phyloP scores from a whole-genome alignment of 2,113 vertebrate genomes.

The Echinops telfairi region DNA sequence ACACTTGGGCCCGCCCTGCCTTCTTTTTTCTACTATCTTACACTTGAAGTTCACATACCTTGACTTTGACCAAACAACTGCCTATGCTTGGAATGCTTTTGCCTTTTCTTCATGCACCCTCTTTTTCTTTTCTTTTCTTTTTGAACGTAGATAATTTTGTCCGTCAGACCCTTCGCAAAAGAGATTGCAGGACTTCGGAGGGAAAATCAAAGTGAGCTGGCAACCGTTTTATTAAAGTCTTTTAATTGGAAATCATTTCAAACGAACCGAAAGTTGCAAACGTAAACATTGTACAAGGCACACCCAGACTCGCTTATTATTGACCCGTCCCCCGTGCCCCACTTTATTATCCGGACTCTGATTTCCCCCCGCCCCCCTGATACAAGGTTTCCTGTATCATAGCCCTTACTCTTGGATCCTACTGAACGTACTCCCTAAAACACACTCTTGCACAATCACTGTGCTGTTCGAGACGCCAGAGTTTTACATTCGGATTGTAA shows the following conservation, averaged over 20 bases:
- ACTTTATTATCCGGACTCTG: background rate
- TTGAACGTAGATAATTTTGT: too few relatives aligned
- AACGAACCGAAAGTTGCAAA: conserved; percentile 33
- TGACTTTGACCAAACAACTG: background rate
- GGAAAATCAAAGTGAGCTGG: background rate
- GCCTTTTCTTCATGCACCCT: background rate
- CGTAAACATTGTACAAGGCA: background rate
- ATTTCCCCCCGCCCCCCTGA: too few relatives aligned
- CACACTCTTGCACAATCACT: background rate
- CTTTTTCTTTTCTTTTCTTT: too few relatives aligned
- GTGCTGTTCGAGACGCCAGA: background rate
- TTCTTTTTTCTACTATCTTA: background rate
- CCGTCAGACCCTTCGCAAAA: too few relatives aligned
- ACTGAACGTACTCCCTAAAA: too few relatives aligned
- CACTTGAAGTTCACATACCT: background rate
- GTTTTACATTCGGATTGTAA: background rate
- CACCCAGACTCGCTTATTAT: background rate
- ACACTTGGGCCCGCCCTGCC: background rate
- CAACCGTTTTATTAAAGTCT: background rate
- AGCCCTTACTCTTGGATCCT: too few relatives aligned
- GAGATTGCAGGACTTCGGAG: too few relatives aligned
- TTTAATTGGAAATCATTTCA: conserved; percentile 34
- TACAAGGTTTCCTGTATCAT: too few relatives aligned
- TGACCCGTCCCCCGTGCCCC: background rate
- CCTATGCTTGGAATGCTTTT: background rate